A percentile compares a stretch with the other conserved stretches of the same genome.
These are phyloP conservation scores for Misgurnus mizolepis DNA, from an alignment of 2,113 vertebrate species.

Conservation along the genomic window DNA sequence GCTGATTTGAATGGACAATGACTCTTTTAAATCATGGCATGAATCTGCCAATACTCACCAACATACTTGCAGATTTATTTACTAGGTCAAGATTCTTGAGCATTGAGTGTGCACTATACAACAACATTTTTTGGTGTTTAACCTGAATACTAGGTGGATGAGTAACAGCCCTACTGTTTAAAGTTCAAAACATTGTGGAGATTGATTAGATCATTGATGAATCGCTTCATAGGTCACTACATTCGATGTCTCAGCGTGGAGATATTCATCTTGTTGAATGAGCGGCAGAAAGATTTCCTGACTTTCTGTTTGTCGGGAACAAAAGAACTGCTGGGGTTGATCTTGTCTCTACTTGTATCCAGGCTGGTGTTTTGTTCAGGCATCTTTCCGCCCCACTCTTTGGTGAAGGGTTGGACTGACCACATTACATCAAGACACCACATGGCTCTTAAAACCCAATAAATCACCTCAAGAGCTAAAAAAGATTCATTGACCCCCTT, in stretches of 20 bases:
- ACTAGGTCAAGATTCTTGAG: not conserved
- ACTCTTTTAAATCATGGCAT: slow-evolving; percentile 32
- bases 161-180: not conserved
- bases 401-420: slow-evolving; percentile 42
- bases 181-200: not conserved
- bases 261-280: slow-evolving; percentile 50
- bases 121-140: no score
- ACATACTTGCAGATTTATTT: not conserved
- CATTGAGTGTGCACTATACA: not conserved
- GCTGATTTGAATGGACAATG: slow-evolving; percentile 38
- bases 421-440: slow-evolving; percentile 13
- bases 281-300: slow-evolving; percentile 39
- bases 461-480: slow-evolving; percentile 43
- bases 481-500: slow-evolving; percentile 22
- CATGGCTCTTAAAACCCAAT: slow-evolving; percentile 40
- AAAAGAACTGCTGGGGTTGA: slow-evolving; percentile 47
- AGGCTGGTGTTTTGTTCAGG: slow-evolving; percentile 50
- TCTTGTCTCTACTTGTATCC: slow-evolving; percentile 56
- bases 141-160: not conserved
- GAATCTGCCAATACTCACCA: slow-evolving; percentile 16
- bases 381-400: slow-evolving; percentile 42
- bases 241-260: slow-evolving; percentile 1
- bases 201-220: slow-evolving; percentile 46
- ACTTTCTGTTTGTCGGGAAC: slow-evolving; percentile 45
- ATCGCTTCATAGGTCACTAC: slow-evolving; percentile 38